A percentile compares a stretch with the other conserved stretches of the same genome.
Evolutionary conservation across 2,797 vertebrate species (phyloP).

Genomic region (Diceros bicornis): DNA sequence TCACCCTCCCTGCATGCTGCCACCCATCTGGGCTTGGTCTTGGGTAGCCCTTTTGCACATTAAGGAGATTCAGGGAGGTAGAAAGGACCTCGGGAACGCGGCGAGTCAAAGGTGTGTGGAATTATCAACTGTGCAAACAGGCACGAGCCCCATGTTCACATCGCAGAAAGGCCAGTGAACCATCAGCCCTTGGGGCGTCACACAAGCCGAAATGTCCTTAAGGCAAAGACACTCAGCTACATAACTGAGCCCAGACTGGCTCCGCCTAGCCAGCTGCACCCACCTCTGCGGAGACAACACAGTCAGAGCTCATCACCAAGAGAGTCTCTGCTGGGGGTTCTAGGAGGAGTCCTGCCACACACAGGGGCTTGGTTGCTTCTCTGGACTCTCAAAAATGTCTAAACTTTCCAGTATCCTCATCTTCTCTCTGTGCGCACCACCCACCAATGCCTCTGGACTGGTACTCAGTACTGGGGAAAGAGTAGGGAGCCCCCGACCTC

Average conservation of each 20-base stretch:
- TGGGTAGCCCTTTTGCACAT: neutral
- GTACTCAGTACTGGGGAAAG: neutral
- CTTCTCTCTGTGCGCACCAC: neutral
- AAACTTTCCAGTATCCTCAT: neutral
- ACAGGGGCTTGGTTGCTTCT: neutral
- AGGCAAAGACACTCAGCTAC: neutral
- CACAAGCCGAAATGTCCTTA: neutral
- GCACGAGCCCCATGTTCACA: neutral
- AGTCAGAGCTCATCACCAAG: neutral
- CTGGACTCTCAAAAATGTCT: neutral
- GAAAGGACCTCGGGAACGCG: neutral
- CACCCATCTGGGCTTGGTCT: neutral
- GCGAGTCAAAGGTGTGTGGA: neutral
- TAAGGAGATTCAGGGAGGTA: neutral
- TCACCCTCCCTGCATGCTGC: neutral
- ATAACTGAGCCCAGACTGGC: neutral
- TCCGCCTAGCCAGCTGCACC: too few species aligned
- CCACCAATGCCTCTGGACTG: neutral
- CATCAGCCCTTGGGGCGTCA: too few species aligned
- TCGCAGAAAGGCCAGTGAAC: neutral
- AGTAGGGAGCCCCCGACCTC: neutral
- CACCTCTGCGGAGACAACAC: neutral
- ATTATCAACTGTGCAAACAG: neutral
- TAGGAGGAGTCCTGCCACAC: neutral
- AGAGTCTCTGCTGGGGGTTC: neutral